Base-by-base conservation (phyloP, 2,888 invertebrate species). In the Drosophila acutilabella region DNA sequence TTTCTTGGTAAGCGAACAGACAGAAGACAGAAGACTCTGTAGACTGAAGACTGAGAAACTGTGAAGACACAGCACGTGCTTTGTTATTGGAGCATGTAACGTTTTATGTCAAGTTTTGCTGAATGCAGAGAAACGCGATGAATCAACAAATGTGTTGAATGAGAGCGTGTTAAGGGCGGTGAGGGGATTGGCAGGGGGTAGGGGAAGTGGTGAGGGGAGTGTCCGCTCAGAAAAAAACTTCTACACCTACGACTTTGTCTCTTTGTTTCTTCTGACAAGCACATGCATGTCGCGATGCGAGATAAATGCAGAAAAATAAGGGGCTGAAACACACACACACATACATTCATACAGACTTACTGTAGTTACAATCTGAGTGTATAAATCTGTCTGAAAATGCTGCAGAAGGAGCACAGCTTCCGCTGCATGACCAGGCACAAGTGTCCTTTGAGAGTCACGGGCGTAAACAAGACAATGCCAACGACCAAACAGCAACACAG, bases 381-480 rank as follows among this genome's bases (percentile, higher is more conserved):
- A 74, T 50, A 74, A 80, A 78, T 83, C 70, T 78, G 52, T 62
- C 70, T 51, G 36, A 36, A 36, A 36, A 36, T 36, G 73, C 67
- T 53, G 51, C 48, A 64, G 53, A 51, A 64, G 75, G 50, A 62
- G 78, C 36, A 18, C 44, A 64, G 75, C 53, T 86, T 83, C 81
- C 84, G 75, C 60, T 78, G 38, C 61, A 67, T 65, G 71, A 65
- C 70, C 69, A 61, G 59, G 64, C 54, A 50, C 30, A 81, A 81
- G 78, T 57, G 88, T 88, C 83, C 83, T 83, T 88, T 78, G 71
- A 80, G 64, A 85, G 72, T 85, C 88, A 59, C 64, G 72, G 86
- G 72, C 85, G 73, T 88, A 88, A 85, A 85, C 74, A 70, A 82
- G 78, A 83, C 88, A 83, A 83, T 88, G 62, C 36, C 36, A 36